These are phyloP conservation scores for Phainopepla nitens DNA, from an alignment of 2,113 vertebrate genomes.

Conservation along the genomic window DNA sequence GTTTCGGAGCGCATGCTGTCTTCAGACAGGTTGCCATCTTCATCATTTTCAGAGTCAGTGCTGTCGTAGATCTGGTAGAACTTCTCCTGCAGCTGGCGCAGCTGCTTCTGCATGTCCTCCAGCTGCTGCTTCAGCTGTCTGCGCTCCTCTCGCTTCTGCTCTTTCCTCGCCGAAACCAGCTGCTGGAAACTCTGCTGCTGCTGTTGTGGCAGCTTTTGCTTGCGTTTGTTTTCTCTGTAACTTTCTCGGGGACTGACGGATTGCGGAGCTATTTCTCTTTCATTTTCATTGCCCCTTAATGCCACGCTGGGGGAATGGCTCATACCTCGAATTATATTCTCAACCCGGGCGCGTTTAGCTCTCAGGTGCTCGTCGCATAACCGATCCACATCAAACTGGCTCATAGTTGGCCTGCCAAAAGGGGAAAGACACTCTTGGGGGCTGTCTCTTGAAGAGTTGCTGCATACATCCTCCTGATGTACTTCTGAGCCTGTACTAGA, in stretches of 20 bases:
- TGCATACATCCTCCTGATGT: constrained; percentile 96
- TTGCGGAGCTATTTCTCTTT: constrained; percentile 86
- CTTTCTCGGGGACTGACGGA: constrained; percentile 87
- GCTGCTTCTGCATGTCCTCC: constrained; percentile 99
- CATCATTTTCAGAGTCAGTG: constrained; percentile 96
- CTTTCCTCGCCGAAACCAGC: constrained; percentile 93
- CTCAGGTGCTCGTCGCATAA: constrained; percentile 97
- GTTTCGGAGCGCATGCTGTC: constrained; percentile 93
- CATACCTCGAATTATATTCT: constrained; percentile 99
- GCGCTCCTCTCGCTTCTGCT: constrained; percentile 94
- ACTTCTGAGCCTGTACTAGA: constrained; percentile 97
- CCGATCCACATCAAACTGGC: constrained; percentile 93
- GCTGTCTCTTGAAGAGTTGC: constrained; percentile 97
- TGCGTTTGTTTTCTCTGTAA: constrained; percentile 98
- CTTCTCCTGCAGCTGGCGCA: constrained; percentile 99
- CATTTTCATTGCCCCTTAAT: constrained; percentile 85
- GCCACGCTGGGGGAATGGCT: constrained; percentile 96
- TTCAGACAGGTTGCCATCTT: constrained; percentile 95
- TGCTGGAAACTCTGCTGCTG: constrained; percentile 98
- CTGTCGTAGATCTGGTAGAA: constrained; percentile 99
- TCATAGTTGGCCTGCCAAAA: constrained; percentile 88
- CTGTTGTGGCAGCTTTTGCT: constrained; percentile 97
- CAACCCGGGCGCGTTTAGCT: constrained; percentile 95
- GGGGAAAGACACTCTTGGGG: constrained; percentile 96
- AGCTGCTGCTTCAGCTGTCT: constrained; percentile 97